phyloP scores from a whole-genome alignment of 2,797 vertebrate species.

The Premnoplex brunnescens region DNA sequence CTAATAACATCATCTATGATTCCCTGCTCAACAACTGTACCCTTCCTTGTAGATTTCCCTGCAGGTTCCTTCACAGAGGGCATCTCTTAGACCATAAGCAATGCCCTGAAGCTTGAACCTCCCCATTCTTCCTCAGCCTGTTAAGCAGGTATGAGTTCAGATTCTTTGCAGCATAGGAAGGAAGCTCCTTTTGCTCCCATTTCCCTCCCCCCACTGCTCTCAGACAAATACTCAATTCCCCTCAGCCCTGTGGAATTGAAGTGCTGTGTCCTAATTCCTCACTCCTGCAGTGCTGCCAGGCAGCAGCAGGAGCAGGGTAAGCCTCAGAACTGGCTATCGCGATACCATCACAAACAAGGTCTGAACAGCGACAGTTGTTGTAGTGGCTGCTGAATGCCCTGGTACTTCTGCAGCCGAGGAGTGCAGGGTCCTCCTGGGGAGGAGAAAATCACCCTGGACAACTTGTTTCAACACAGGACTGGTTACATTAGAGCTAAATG shows the following conservation, averaged over 20 bases:
- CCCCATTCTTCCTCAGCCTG: background rate
- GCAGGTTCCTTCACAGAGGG: background rate
- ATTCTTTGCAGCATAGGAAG: background rate
- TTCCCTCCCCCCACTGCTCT: background rate
- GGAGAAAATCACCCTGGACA: background rate
- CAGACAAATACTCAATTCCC: background rate
- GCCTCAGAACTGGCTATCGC: background rate
- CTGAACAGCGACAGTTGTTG: background rate
- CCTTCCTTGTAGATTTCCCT: background rate
- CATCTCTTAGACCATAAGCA: background rate
- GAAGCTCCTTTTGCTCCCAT: background rate
- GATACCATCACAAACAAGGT: background rate
- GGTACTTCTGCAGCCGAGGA: background rate
- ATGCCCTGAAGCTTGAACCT: background rate
- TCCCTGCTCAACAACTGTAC: background rate
- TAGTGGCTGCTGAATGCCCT: background rate
- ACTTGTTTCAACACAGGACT: background rate
- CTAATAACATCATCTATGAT: background rate
- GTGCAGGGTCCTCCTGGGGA: background rate
- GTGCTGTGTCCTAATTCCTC: background rate
- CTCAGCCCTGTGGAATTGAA: background rate
- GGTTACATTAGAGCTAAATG: background rate
- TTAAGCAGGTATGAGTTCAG: accelerated
- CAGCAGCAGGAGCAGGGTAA: background rate
- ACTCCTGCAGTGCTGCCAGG: background rate